A percentile compares a stretch with the other conserved stretches of the same genome.
These are phyloP conservation scores for Sclerodermus sp. DNA, from an alignment of 2,888 invertebrate species.

Conservation along the genomic window DNA sequence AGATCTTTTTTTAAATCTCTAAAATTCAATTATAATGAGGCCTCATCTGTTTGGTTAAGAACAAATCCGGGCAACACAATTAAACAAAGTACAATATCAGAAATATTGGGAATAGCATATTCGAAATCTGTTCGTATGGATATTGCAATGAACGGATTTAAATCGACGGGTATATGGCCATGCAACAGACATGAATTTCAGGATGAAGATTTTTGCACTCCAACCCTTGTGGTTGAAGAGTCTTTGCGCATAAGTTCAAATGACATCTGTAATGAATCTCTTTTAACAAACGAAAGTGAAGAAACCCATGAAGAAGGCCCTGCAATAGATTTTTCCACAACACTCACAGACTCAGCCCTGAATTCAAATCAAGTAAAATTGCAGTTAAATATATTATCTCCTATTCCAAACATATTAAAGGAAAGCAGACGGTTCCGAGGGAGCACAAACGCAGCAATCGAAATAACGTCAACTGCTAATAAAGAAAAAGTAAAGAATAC, in stretches of 20 bases:
- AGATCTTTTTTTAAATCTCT: conserved; percentile 23
- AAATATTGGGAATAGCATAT: conserved; percentile 20
- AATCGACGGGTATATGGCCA: conserved; percentile 20
- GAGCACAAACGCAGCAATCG: no score
- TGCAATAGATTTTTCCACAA: no score
- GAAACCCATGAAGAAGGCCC: no score
- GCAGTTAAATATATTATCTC: no score
- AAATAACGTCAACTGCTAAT: no score
- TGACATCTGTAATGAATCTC: no score
- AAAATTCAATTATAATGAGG: conserved; percentile 12
- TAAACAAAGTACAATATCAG: conserved; percentile 15
- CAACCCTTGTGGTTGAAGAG: no score
- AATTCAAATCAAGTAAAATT: neutral
- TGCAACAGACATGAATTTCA: conserved; percentile 10
- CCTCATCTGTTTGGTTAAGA: conserved; percentile 15
- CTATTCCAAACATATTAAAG: no score
- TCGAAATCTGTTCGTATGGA: conserved; percentile 17
- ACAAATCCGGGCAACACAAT: conserved; percentile 13
- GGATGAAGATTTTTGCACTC: neutral
- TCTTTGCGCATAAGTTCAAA: no score
- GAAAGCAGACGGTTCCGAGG: no score
- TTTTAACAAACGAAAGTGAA: no score
- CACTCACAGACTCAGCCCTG: neutral
- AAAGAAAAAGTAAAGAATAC: no score
- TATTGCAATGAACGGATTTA: conserved; percentile 21